A percentile compares a stretch with the other conserved stretches of the same genome.
These are phyloP conservation scores for Pelobates cultripes DNA, from an alignment of 2,797 vertebrate species.

Conservation along the genomic window DNA sequence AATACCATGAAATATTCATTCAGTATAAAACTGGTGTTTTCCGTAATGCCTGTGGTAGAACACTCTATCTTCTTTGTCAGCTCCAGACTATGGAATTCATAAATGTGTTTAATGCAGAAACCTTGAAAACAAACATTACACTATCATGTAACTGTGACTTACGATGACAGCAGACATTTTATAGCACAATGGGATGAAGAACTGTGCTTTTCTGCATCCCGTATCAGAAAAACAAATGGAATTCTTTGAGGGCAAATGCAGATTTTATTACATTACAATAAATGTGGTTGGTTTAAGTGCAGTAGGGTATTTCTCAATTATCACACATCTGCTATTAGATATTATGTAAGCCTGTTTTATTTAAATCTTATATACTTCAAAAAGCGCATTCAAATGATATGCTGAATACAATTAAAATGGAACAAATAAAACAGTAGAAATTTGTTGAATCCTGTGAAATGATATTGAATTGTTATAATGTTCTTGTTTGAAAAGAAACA, in stretches of 20 bases:
- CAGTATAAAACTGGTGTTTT: too few relatives aligned
- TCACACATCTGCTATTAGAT: slow-evolving; percentile 42
- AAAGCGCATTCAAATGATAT: slow-evolving; percentile 29
- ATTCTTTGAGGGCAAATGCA: slow-evolving; percentile 6
- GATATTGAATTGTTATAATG: slow-evolving; percentile 31
- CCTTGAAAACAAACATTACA: slow-evolving; percentile 59
- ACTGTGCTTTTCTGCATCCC: slow-evolving; percentile 50
- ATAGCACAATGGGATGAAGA: slow-evolving; percentile 31
- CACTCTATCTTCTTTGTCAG: slow-evolving; percentile 36
- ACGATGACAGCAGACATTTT: slow-evolving; percentile 61
- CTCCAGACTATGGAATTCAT: slow-evolving; percentile 59
- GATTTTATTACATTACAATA: slow-evolving; percentile 50
- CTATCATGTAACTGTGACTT: slow-evolving; percentile 46
- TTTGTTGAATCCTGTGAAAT: slow-evolving; percentile 38
- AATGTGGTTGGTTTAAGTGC: slow-evolving; percentile 52
- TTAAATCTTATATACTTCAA: slow-evolving; percentile 46
- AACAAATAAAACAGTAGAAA: slow-evolving; percentile 31
- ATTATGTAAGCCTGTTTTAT: slow-evolving; percentile 35
- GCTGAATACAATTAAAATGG: slow-evolving; percentile 39
- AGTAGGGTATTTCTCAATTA: slow-evolving; percentile 41
- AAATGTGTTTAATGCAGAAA: slow-evolving; percentile 57
- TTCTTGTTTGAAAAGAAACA: neutral
- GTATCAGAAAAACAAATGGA: slow-evolving; percentile 53
- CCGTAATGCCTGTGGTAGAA: neutral
- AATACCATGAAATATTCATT: too few relatives aligned